Evolutionary conservation across 2,888 invertebrate species (phyloP).

Genomic region (Metallyticus violacea): DNA sequence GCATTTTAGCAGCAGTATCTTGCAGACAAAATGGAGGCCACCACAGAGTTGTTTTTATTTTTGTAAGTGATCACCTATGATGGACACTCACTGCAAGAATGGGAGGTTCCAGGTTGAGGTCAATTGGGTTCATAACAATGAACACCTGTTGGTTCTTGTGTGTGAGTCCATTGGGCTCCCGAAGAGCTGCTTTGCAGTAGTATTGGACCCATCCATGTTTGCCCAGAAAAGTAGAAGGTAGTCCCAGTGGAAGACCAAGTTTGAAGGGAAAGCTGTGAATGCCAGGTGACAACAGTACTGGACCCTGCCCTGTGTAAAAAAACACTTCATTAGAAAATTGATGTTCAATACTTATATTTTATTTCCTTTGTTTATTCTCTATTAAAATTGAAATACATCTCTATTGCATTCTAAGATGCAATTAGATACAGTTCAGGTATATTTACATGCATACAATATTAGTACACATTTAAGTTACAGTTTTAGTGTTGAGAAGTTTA

Average conservation of each 20-base stretch:
- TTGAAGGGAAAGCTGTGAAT: constrained; percentile 95
- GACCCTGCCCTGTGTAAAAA: constrained; percentile 71
- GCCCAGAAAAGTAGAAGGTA: constrained; percentile 90
- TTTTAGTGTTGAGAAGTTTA: no score
- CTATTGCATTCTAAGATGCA: no score
- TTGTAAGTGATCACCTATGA: background rate
- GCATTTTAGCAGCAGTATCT: no score
- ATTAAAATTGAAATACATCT: no score
- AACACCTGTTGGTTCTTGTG: constrained; percentile 97
- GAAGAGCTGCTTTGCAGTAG: constrained; percentile 84
- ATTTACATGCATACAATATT: no score
- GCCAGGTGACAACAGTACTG: constrained; percentile 82
- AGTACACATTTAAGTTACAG: no score
- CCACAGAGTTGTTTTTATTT: background rate
- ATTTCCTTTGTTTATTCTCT: no score
- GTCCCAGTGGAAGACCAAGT: constrained; percentile 80
- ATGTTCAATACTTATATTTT: no score
- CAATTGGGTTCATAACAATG: constrained; percentile 94
- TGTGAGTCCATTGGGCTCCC: constrained; percentile 84
- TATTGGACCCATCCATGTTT: constrained; percentile 96
- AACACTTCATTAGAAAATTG: no score
- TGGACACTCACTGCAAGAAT: constrained; percentile 74
- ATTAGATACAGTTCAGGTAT: no score
- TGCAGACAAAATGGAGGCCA: background rate
- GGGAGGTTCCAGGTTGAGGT: constrained; percentile 85